Evolutionary conservation across 1,140 invertebrate genomes (phyloP), one percentile per base, ranked within the genome.

Genomic region (Dinoponera quadriceps): DNA sequence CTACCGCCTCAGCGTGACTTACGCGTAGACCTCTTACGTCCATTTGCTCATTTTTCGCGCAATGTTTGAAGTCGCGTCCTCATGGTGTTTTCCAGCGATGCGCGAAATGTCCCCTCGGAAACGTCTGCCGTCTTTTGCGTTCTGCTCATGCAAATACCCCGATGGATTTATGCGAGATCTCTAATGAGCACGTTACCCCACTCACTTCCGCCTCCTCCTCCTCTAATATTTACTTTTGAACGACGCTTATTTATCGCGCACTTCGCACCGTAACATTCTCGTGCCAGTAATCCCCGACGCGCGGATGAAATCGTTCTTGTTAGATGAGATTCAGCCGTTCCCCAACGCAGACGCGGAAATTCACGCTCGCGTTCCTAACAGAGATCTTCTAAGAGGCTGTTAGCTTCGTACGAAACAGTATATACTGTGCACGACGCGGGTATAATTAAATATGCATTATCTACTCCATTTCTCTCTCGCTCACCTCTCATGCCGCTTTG

Each of bases 31-130:
- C 54, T 62, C n/a, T 74, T 18, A 27, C 13, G 38, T 62, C 57
- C 44, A 18, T 74, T 74, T 65, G 63, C 63, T 65, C 33, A 65
- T 65, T 65, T 65, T 60, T 74, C 33, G 13, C n/a, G 22, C 33
- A 20, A 48, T 74, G 57, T 62, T 73, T 63, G 62, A 75, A 75
- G 38, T 75, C n/a, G 25, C 44, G 25, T 74, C 38, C 49, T 75
- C 7, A 16, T 48, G 38, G 25, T 13, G 13, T 75, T 63, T 33
- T 75, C 44, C 38, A 27, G 29, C 18, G 38, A 27, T 75, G 57
- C 44, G 25, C 9, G 25, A 63, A 75, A 62, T 63, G 62, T 48
- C 62, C 38, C 16, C 20, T 49, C 49, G 44, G n/a, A 38, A 63
- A 49, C 25, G 38, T 7, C 7, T 14, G 27, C 11, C 38, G 14